Conservation (phyloP, 2,888 invertebrate genomes). For the Hydroisotoma schaefferi region DNA sequence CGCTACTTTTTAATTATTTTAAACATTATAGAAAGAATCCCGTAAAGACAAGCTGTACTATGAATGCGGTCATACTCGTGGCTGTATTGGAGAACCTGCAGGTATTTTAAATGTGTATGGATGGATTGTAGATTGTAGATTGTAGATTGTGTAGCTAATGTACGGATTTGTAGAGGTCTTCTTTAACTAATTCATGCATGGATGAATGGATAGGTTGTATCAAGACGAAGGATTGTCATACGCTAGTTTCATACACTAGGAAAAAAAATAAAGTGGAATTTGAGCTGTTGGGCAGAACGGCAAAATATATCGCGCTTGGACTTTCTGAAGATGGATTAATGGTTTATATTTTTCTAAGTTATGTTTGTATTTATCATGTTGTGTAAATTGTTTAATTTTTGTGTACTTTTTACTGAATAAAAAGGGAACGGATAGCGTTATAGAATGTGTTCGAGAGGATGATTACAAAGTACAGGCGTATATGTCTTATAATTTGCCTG, state of each 20-base stretch:
- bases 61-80: conserved; percentile 27
- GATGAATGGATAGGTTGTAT: conserved; percentile 22
- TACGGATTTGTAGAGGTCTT: background rate
- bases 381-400: background rate
- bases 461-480: conserved; percentile 24
- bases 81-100: conserved; percentile 28
- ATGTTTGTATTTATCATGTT: background rate
- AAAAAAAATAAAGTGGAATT: conserved; percentile 24
- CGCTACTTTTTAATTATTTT: too few relatives aligned
- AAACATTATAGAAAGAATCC: too few relatives aligned
- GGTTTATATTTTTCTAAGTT: conserved; percentile 15
- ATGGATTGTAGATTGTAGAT: background rate
- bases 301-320: conserved; percentile 30
- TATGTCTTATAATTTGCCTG: conserved; percentile 29
- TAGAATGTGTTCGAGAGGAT: conserved; percentile 32
- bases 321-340: conserved; percentile 27
- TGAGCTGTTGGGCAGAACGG: conserved; percentile 16
- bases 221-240: conserved; percentile 19
- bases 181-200: too few relatives aligned
- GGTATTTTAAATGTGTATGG: background rate
- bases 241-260: conserved; percentile 22
- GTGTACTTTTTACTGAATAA: background rate
- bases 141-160: background rate
- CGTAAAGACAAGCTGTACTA: conserved; percentile 18
- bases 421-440: conserved; percentile 36